Base-by-base conservation (phyloP, 2,888 invertebrate species). In the Dexiosoma caninum region DNA sequence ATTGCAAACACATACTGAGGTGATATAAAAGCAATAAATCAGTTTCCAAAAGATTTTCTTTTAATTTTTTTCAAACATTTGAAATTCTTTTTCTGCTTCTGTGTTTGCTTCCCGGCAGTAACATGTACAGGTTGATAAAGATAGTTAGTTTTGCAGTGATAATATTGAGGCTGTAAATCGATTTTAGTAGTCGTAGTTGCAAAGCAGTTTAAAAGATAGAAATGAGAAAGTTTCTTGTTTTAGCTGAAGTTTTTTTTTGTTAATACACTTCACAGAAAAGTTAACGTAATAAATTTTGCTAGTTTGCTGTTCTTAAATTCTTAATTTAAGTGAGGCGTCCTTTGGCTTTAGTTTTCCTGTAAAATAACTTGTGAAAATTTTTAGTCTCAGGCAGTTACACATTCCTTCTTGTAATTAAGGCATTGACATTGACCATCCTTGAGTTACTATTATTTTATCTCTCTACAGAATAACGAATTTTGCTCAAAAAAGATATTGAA, bases 81-180 rank as follows among this genome's bases (percentile, higher is more conserved):
- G 30, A 12, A 40, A 40, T 55, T 30, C 57, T 1, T 21, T 40
- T 37, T 16, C 14, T 44, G 9, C 12, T 9, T 40, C 2, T 27
- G 32, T 42, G 19, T 3, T 27, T 27, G 27, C 27, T 6, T 27
- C 27, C 30, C 12, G 44, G 23, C 42, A 10, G 9, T 32, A 32
- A 76, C 30, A 62, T 70, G 57, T 59, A 57, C n/a, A 44, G 42
- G 44, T 44, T 60, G 76, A 71, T 64, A 40, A 53, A 80, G 80
- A 76, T 80, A 70, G 69, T 75, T 80, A 70, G 69, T 75, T 75
- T 71, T 53, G 40, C 70, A 75, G 59, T 71, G 75, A 80, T 80
- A 76, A 80, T 80, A 71, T 76, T 80, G 80, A 70, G 76, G 80
- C 76, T 66, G 80, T 75, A 80, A 76, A 80, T 80, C 76, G 80